Evolutionary conservation across 2,797 vertebrate species (phyloP).

Genomic region (Enteromius anoplus): DNA sequence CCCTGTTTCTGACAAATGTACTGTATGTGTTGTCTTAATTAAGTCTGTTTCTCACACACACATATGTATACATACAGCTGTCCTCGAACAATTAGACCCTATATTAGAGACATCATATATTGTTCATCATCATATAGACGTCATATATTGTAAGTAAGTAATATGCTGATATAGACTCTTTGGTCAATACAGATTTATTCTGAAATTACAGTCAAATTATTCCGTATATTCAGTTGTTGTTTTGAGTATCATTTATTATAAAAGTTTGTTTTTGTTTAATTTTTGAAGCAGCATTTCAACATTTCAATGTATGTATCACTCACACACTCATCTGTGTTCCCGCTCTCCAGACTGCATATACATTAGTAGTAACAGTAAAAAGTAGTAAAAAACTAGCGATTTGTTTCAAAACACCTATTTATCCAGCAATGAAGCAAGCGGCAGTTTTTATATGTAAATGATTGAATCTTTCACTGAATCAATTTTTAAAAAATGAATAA

Average conservation of each 20-base stretch:
- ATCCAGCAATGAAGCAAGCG: not conserved
- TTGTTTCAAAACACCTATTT: not conserved
- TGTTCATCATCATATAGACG: too few relatives aligned
- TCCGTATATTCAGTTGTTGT: not conserved
- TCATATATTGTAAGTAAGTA: not conserved
- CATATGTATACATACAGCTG: conserved; percentile 3
- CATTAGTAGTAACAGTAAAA: not conserved
- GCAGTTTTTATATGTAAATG: not conserved
- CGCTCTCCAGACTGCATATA: not conserved
- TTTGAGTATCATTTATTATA: not conserved
- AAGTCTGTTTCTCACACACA: conserved; percentile 38
- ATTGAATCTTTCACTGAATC: not conserved
- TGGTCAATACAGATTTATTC: not conserved
- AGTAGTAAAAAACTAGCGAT: not conserved
- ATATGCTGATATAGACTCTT: not conserved
- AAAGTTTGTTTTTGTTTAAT: not conserved
- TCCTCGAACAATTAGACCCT: not conserved
- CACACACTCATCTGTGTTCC: not conserved
- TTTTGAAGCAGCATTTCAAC: not conserved
- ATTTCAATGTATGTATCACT: not conserved
- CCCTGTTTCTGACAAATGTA: conserved; percentile 16
- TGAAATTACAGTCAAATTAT: not conserved
- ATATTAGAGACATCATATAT: not conserved
- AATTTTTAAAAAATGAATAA: not conserved
- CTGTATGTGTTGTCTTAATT: conserved; percentile 48